Percentiles rank a stretch among this genome's conserved stretches.
phyloP scores from a whole-genome alignment of 2,113 vertebrate genomes.

The Polypterus bichir region DNA sequence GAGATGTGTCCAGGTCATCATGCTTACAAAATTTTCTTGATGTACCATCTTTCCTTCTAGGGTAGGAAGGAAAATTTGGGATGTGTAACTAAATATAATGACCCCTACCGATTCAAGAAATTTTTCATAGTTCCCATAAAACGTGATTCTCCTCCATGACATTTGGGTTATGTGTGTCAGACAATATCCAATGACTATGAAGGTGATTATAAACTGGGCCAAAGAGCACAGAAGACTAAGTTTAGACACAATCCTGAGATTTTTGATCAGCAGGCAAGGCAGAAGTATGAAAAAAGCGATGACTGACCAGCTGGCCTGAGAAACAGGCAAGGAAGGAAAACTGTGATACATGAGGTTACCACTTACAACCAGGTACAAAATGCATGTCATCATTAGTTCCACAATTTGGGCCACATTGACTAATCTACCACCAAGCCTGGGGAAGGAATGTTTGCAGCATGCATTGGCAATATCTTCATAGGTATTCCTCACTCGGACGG shows the following conservation, averaged over 20 bases:
- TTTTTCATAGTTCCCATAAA: conserved; percentile 50
- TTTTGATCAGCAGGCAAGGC: conserved; percentile 56
- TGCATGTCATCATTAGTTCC: conserved; percentile 70
- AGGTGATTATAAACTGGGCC: conserved; percentile 58
- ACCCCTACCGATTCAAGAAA: conserved; percentile 59
- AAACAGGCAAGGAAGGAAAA: conserved; percentile 37
- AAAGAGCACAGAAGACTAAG: conserved; percentile 60
- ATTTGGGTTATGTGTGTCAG: conserved; percentile 45
- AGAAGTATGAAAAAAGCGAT: conserved; percentile 45
- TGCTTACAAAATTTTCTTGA: conserved; percentile 39
- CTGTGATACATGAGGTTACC: conserved; percentile 53
- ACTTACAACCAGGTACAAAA: conserved; percentile 58
- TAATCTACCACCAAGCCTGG: conserved; percentile 40
- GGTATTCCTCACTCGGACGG: conserved; percentile 43
- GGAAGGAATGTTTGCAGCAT: conserved; percentile 44
- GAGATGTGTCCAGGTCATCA: conserved; percentile 59
- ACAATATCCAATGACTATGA: conserved; percentile 54
- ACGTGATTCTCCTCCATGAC: conserved; percentile 47
- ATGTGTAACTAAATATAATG: conserved; percentile 76
- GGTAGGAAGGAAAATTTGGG: conserved; percentile 62
- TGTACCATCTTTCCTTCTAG: conserved; percentile 60
- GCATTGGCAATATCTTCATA: conserved; percentile 54
- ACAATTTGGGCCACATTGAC: conserved; percentile 44
- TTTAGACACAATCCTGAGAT: conserved; percentile 53
- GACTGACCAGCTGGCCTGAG: conserved; percentile 45